A percentile compares a stretch with the other conserved stretches of the same genome.
Conservation (phyloP, 1,140 invertebrate genomes). For the Drosophila ogumai region DNA sequence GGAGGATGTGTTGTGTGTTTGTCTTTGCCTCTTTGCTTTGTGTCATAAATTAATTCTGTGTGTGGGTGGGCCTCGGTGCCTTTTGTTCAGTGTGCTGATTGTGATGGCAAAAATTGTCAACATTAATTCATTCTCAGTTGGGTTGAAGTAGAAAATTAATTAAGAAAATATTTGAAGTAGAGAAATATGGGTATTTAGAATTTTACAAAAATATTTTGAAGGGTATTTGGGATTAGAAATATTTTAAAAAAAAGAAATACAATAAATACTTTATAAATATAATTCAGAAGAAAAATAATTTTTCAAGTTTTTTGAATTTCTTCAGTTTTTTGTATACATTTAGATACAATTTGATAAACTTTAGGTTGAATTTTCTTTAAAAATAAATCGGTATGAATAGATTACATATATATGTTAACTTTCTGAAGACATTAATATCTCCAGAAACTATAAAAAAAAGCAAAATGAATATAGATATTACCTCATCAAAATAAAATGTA, state of each 20-base stretch:
- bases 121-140: conserved; percentile 50
- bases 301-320: no score
- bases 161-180: conserved; percentile 41
- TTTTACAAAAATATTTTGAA: no score
- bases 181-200: background rate
- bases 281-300: no score
- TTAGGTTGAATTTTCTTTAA: no score
- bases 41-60: conserved; percentile 61
- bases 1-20: conserved; percentile 13
- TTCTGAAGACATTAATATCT: no score
- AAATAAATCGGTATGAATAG: no score
- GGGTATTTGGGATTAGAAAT: no score
- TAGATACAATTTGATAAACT: no score
- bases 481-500: background rate
- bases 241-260: no score
- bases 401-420: no score
- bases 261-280: no score
- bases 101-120: conserved; percentile 54
- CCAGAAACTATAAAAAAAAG: background rate
- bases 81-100: conserved; percentile 49
- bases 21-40: conserved; percentile 33
- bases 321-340: no score
- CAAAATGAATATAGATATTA: background rate
- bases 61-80: conserved; percentile 28
- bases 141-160: conserved; percentile 31